These are phyloP conservation scores for Odocoileus hemionus DNA, from an alignment of 2,113 vertebrate species.

Conservation along the genomic window DNA sequence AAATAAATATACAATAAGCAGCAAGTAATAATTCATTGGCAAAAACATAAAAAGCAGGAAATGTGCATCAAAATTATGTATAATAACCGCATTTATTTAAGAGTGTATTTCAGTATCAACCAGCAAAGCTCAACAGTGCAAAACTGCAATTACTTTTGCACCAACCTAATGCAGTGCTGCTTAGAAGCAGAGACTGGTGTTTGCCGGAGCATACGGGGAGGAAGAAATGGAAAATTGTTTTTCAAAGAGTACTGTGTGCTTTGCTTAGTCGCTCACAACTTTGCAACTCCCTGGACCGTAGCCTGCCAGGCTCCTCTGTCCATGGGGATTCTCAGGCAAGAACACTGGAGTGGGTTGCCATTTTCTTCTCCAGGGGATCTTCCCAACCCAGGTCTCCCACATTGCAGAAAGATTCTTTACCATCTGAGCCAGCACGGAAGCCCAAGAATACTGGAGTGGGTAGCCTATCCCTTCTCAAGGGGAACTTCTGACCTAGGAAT, in stretches of 20 bases:
- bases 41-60: neutral
- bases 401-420: neutral
- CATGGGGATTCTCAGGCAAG: neutral
- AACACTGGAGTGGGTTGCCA: neutral
- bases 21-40: neutral
- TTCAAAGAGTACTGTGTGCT: neutral
- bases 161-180: neutral
- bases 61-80: neutral
- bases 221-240: neutral
- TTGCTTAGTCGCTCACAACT: neutral
- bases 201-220: neutral
- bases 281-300: rapidly evolving
- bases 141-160: neutral
- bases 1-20: neutral
- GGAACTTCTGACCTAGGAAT: neutral
- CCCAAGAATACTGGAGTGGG: neutral
- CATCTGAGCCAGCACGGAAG: neutral
- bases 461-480: neutral
- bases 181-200: neutral
- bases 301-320: neutral
- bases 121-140: neutral
- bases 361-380: neutral
- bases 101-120: neutral
- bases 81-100: neutral
- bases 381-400: neutral